Conservation (phyloP, 2,797 vertebrate species). For the Dermochelys coriacea region DNA sequence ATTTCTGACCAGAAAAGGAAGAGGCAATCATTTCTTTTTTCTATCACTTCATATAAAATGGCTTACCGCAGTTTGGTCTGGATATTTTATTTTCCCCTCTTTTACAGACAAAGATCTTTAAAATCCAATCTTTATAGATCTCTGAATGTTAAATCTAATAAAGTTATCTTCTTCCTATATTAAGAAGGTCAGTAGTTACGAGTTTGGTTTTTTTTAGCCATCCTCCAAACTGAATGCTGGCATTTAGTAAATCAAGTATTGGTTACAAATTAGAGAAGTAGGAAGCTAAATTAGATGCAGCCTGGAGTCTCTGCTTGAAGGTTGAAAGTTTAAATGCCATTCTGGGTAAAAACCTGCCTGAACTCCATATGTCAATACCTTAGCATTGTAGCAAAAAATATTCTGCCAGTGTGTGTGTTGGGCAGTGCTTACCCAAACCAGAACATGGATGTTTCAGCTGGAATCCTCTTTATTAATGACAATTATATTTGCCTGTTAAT, state of each 20-base stretch:
- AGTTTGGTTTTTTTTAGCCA: conserved; percentile 69
- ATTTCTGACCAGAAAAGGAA: conserved; percentile 23
- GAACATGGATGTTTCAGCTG: neutral
- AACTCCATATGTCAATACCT: conserved; percentile 45
- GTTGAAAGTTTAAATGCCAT: conserved; percentile 64
- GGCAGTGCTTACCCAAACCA: neutral
- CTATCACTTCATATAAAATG: neutral
- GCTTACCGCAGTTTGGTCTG: conserved; percentile 4
- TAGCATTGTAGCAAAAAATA: neutral
- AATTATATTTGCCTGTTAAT: neutral
- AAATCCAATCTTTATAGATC: conserved; percentile 53
- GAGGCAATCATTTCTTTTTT: conserved; percentile 31
- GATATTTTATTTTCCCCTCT: conserved; percentile 37
- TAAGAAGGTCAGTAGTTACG: conserved; percentile 74
- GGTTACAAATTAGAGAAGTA: conserved; percentile 68
- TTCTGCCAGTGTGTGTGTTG: neutral
- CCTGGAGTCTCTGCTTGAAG: conserved; percentile 49
- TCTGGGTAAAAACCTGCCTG: conserved; percentile 56
- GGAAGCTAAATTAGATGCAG: conserved; percentile 45
- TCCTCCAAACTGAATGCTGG: conserved; percentile 48
- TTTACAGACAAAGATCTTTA: conserved; percentile 21
- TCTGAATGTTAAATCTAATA: conserved; percentile 65
- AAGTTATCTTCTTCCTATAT: conserved; percentile 64
- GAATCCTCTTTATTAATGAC: neutral
- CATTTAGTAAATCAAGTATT: conserved; percentile 75